Evolutionary conservation across 2,797 vertebrate genomes (phyloP), one percentile per base, ranked within the genome.

Genomic region (Silurus lanzhouensis): DNA sequence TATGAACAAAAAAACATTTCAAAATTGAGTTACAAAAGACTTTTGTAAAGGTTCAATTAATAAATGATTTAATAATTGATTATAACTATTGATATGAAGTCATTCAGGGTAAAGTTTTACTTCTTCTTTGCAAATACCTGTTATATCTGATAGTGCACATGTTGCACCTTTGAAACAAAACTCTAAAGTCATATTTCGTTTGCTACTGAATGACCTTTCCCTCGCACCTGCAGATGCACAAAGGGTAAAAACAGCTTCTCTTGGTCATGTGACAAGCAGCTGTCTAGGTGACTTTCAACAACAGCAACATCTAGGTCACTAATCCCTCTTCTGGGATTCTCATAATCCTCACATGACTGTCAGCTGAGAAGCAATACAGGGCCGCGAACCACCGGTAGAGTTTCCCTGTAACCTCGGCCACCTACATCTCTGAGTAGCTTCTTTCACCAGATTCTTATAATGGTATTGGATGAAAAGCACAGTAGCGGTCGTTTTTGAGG

Each of bases 191-290:
- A 27, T 55, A 74, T 48, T 72, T 52, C 15, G 14, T 75, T 75
- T 75, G 48, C 72, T 75, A 14, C 22, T 55, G 13, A 13, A 25
- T 75, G n/a, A 55, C 90, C 86, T 86, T 87, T 76, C 79, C n/a
- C 19, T 83, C 22, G 71, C 88, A 85, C 88, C 85, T 85, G 85
- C 87, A 88, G 85, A 81, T 55, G 89, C 85, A 88, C 64, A 79
- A 85, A 86, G 89, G 75, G 88, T 90, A 71, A 61, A 82, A 83
- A 85, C 90, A 87, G 90, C 87, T 91, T 92, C 90, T 81, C 67
- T 7, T 13, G 68, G 72, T 88, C 89, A 90, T 83, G 87, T 86
- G 76, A 66, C 81, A 48, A 1, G 20, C 68, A 66, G 78, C 60
- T 84, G 81, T 68, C 63, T 82, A 72, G 72, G 72, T 84, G 81